Evolutionary conservation across 2,113 vertebrate species (phyloP), one percentile per base, ranked within the genome.

Genomic region (Rousettus leschenaultii): DNA sequence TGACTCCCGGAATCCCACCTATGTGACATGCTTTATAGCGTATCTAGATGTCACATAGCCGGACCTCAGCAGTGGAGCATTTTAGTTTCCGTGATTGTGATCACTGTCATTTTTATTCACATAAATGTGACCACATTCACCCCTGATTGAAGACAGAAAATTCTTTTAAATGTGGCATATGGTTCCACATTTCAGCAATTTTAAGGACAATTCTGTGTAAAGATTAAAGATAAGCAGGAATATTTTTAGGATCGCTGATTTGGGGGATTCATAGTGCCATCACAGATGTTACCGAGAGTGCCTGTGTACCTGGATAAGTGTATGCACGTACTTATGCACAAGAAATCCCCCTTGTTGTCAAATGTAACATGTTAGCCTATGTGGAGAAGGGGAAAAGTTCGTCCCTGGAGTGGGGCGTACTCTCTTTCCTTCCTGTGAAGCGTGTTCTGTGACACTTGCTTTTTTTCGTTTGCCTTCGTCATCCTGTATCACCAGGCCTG

Each of bases 351-450:
- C 1, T 10, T 15, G 3, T 33, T 21, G 14, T 21, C 26, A 75
- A 75, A 38, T 77, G 13, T n/a, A 24, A 21, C 16, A 5, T 7
- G 61, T 63, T 63, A n/a, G 33, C 75, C 6, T 14, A 21, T 18
- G 51, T 24, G 8, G 7, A 0, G 5, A 45, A 86, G 53, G 45
- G 38, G 11, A 48, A 68, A 40, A 15, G 6, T 2, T n/a, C 10
- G 48, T 30, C 57, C n/a, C 35, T 28, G 7, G 38, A 8, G 9
- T 2, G n/a, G 13, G 10, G 9, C 10, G 21, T 28, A 0, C 2
- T 1, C 22, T 11, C n/a, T 18, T 38, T 28, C 18, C 45, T 38
- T 43, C 30, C 53, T 10, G 1, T 2, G 33, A n/a, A 33, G 18
- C 15, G 0, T 26, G 6, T 57, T 78, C 26, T 16, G 40, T 24